Conservation (phyloP, 2,797 vertebrate genomes). For the Oreochromis grahami region DNA sequence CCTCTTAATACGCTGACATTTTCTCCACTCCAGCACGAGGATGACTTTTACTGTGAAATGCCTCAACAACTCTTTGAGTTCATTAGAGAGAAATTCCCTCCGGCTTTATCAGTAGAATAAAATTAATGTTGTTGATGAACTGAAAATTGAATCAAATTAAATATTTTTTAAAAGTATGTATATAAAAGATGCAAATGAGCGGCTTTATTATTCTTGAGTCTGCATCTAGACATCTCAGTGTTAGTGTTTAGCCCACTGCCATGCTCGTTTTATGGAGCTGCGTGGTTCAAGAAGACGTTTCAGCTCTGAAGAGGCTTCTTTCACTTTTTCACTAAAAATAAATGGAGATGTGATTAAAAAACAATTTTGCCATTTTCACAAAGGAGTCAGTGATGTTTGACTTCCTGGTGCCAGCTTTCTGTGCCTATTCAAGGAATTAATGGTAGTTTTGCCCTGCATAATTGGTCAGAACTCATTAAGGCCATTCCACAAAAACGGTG, state of each 20-base stretch:
- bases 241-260: not conserved
- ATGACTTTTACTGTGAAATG: not conserved
- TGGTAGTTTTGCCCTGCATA: not conserved
- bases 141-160: not conserved
- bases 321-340: not conserved
- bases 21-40: not conserved
- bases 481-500: too few relatives aligned
- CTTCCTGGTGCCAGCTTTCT: not conserved
- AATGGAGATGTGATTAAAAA: not conserved
- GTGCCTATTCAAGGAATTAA: not conserved
- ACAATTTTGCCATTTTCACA: not conserved
- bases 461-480: not conserved
- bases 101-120: not conserved
- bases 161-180: accelerated
- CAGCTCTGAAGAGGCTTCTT: not conserved
- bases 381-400: not conserved
- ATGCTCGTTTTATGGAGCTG: not conserved
- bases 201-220: not conserved
- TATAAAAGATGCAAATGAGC: not conserved
- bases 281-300: not conserved
- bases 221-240: not conserved
- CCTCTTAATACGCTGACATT: not conserved
- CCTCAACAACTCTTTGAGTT: not conserved
- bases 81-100: not conserved
- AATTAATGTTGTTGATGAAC: not conserved